phyloP scores from a whole-genome alignment of 2,113 vertebrate genomes.

The Ciconia stormi region DNA sequence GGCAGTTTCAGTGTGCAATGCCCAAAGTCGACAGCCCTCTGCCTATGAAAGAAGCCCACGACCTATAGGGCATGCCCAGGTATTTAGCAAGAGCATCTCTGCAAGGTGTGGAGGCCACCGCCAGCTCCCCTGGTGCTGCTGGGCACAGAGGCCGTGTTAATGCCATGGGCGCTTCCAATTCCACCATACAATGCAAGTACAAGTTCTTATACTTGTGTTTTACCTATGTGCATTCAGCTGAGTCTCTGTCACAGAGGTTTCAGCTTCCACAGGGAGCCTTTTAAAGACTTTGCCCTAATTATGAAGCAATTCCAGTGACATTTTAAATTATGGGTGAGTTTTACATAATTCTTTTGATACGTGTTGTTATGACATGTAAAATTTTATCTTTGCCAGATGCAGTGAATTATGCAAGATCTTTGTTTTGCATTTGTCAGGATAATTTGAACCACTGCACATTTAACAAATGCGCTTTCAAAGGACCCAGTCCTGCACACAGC shows the following conservation, averaged over 20 bases:
- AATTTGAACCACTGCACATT: neutral
- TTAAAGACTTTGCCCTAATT: constrained; percentile 56
- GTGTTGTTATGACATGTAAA: constrained; percentile 38
- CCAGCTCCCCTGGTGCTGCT: neutral
- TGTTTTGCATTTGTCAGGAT: constrained; percentile 31
- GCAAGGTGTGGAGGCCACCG: neutral
- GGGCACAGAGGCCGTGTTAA: neutral
- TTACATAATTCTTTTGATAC: constrained; percentile 38
- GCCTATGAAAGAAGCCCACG: neutral
- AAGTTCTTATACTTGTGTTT: neutral
- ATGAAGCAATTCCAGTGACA: constrained; percentile 13
- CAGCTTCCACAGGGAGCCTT: neutral
- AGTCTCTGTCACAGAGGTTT: neutral
- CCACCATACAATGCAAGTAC: neutral
- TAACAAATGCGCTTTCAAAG: neutral
- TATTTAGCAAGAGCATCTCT: neutral
- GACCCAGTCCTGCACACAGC: neutral
- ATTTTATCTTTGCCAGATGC: constrained; percentile 27
- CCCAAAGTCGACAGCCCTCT: too few species aligned
- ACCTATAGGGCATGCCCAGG: accelerated
- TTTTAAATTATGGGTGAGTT: constrained; percentile 63
- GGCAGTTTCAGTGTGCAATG: neutral
- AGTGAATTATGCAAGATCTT: constrained; percentile 31
- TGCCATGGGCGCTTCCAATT: neutral
- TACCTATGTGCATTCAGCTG: neutral